These are phyloP conservation scores for Melanargia galathea DNA, from an alignment of 2,888 invertebrate genomes.

Conservation along the genomic window DNA sequence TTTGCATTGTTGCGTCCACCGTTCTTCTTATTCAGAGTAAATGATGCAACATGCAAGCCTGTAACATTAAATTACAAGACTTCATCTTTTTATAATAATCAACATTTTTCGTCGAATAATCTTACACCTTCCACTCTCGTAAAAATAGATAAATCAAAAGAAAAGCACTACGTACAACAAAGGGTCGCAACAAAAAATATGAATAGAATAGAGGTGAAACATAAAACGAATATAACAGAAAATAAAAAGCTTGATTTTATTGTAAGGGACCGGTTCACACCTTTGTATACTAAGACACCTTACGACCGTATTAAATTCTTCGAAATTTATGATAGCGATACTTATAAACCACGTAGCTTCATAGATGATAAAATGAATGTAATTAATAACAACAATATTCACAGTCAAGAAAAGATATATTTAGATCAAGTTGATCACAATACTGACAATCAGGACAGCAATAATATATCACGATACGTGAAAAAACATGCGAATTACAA, in stretches of 20 bases:
- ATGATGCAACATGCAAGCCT: constrained; percentile 41
- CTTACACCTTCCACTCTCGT: not conserved
- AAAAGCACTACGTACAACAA: not conserved
- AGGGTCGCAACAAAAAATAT: not conserved
- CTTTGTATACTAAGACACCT: constrained; percentile 36
- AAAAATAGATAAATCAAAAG: constrained; percentile 2
- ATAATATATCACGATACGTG: constrained; percentile 48
- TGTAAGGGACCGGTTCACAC: constrained; percentile 10
- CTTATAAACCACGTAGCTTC: constrained; percentile 38
- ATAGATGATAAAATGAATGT: constrained; percentile 13
- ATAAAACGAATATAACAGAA: constrained; percentile 8
- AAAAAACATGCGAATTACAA: constrained; percentile 51
- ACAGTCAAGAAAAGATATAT: constrained; percentile 39
- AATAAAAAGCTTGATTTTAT: constrained; percentile 12
- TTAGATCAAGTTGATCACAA: constrained; percentile 51
- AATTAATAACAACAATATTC: constrained; percentile 7
- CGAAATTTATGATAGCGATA: constrained; percentile 66
- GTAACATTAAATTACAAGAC: constrained; percentile 6
- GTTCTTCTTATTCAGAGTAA: constrained; percentile 47
- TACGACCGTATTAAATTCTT: constrained; percentile 71
- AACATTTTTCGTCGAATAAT: constrained; percentile 11
- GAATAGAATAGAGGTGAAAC: constrained; percentile 2
- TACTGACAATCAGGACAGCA: constrained; percentile 42
- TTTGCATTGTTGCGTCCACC: constrained; percentile 41
- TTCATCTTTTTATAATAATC: constrained; percentile 12